Evolutionary conservation across 1,140 invertebrate genomes (phyloP).

Genomic region (Nephila pilipes): DNA sequence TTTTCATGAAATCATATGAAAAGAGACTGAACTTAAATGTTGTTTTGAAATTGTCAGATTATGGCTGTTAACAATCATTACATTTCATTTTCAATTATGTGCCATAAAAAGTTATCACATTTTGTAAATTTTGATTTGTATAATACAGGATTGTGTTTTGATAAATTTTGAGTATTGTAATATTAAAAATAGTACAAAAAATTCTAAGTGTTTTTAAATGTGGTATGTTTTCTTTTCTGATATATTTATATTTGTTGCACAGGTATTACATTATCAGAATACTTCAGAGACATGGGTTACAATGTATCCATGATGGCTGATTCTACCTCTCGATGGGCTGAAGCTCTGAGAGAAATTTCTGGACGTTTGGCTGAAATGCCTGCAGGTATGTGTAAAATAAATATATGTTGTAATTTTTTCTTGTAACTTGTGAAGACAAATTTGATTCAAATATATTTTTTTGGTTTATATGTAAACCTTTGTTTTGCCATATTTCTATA

Average conservation of each 20-base stretch:
- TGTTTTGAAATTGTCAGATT: no score
- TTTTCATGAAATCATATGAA: no score
- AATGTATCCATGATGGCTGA: constrained; percentile 99
- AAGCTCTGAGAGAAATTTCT: constrained; percentile 99
- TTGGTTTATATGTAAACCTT: neutral
- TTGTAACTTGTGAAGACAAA: neutral
- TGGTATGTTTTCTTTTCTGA: constrained; percentile 60
- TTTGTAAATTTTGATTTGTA: no score
- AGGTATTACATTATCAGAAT: constrained; percentile 98
- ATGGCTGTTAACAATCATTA: no score
- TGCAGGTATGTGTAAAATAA: constrained; percentile 83
- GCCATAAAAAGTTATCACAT: no score
- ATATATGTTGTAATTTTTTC: neutral
- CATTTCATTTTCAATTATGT: no score
- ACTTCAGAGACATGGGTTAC: constrained; percentile 99
- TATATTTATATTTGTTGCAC: constrained; percentile 79
- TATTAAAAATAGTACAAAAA: no score
- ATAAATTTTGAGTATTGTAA: no score
- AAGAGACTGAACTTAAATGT: no score
- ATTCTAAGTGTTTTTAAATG: no score
- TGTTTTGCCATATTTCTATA: neutral
- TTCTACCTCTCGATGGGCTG: constrained; percentile 99
- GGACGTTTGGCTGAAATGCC: constrained; percentile 99
- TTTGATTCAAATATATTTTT: neutral
- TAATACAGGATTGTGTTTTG: no score